Evolutionary conservation across 2,113 vertebrate species (phyloP).

Genomic region (Rhynchomys soricoides): DNA sequence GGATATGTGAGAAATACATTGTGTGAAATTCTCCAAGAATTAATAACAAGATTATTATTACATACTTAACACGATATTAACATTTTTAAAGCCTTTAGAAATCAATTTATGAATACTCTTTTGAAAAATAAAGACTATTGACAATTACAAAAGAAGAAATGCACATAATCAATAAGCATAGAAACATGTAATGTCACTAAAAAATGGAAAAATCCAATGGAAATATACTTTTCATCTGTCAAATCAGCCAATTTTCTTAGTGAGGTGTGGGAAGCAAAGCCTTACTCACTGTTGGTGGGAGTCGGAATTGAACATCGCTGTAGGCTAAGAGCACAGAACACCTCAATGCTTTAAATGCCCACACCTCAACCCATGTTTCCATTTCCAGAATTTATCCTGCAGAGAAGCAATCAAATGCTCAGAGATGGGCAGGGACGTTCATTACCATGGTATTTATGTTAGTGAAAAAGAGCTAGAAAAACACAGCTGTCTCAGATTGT

Average conservation of each 20-base stretch:
- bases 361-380: not conserved
- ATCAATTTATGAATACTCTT: not conserved
- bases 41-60: not conserved
- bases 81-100: not conserved
- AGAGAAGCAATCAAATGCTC: not conserved
- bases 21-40: not conserved
- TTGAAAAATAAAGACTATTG: not conserved
- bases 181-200: conserved; percentile 38
- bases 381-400: not conserved
- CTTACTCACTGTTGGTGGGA: not conserved
- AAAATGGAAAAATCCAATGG: conserved; percentile 11
- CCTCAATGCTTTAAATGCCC: not conserved
- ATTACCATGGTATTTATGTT: not conserved
- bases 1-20: not conserved
- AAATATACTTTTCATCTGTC: not conserved
- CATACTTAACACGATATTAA: not conserved
- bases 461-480: not conserved
- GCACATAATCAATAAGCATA: not conserved
- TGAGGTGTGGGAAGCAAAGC: not conserved
- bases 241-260: not conserved
- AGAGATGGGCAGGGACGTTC: not conserved
- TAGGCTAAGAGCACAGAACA: not conserved
- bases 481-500: not conserved
- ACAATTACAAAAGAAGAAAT: conserved; percentile 42
- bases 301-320: not conserved